Base-by-base conservation (phyloP, 1,140 invertebrate species). In the Yoshiicerus persimilis region DNA sequence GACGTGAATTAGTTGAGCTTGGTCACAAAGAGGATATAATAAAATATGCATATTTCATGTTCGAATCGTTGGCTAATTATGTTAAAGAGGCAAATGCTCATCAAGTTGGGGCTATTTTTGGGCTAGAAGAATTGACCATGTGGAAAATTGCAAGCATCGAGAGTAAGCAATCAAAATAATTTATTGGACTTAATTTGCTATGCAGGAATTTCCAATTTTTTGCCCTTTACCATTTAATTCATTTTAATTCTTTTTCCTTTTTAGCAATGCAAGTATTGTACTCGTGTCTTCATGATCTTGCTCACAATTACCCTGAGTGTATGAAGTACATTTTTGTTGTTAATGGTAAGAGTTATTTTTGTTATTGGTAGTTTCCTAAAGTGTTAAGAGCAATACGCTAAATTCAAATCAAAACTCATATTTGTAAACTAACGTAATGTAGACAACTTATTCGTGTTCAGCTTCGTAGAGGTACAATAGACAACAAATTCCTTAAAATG, bases 301-400 rank as follows among this genome's bases (percentile, higher is more conserved):
- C 84, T 0, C 62, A 75, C 5, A 88, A 88, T 38, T 88, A 88
- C 30, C 87, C 87, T 1, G 87, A 84, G n/a, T 47, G 38, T 16
- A 84, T 84, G 38, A 84, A 84, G 41, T 84, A 41, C 4, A 41
- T 84, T 27, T 30, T 23, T 0, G 83, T 84, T 8, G 39, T 84
- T 11, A 84, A 84, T 47, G 83, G 77, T 83, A 83, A 38, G 0
- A 5, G 23, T 36, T 34, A 34, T 38, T n/a, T n/a, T n/a, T n/a
- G n/a, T n/a, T n/a, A n/a, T n/a, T n/a, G n/a, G n/a, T n/a, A n/a
- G n/a, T n/a, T n/a, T n/a, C n/a, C n/a, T n/a, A n/a, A n/a, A n/a
- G n/a, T n/a, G n/a, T n/a, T n/a, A n/a, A n/a, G n/a, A n/a, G n/a
- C n/a, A n/a, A n/a, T n/a, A n/a, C n/a, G n/a, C n/a, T n/a, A n/a